Percentiles rank a stretch among this genome's conserved stretches.
Conservation (phyloP, 2,113 vertebrate species). For the Psephotus haematonotus region DNA sequence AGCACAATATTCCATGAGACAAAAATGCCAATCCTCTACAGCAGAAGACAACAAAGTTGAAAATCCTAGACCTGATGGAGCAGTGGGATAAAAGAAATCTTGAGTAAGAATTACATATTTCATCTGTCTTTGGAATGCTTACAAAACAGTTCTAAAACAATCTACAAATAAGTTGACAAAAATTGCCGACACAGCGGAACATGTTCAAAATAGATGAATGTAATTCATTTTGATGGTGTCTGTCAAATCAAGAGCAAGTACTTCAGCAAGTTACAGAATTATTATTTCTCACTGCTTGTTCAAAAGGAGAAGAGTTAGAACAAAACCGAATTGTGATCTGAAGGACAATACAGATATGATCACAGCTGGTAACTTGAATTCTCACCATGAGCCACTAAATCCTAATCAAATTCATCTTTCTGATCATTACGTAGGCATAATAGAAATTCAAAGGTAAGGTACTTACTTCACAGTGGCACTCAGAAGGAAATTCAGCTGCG, state of each 20-base stretch:
- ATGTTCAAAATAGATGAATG: background rate
- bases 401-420: background rate
- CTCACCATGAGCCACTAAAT: background rate
- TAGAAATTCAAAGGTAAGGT: background rate
- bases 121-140: background rate
- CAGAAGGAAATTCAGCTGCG: constrained; percentile 94
- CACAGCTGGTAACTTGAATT: background rate
- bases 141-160: background rate
- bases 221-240: background rate
- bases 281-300: background rate
- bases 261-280: background rate
- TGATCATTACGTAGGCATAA: background rate
- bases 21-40: background rate
- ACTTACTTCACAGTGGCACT: constrained; percentile 96
- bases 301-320: background rate
- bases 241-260: background rate
- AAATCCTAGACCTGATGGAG: background rate
- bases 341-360: background rate
- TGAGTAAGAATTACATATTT: background rate
- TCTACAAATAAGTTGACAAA: background rate
- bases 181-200: background rate
- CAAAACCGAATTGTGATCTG: background rate
- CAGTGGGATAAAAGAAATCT: background rate
- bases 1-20: background rate
- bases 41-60: background rate